These are phyloP conservation scores for Telmatherina bonti DNA, from an alignment of 2,797 vertebrate genomes.

Conservation along the genomic window DNA sequence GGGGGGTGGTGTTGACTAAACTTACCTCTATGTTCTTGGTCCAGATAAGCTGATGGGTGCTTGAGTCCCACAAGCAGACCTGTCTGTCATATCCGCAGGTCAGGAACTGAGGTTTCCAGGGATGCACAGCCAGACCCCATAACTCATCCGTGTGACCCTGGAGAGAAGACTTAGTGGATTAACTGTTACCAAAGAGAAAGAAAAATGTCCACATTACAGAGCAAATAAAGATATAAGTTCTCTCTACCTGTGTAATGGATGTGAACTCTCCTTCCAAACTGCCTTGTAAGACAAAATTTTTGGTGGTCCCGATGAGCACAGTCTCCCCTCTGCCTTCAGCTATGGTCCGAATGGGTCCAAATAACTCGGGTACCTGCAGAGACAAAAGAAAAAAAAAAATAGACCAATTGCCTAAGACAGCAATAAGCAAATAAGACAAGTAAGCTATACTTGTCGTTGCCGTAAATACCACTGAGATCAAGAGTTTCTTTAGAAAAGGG, in stretches of 20 bases:
- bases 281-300: conserved; percentile 94
- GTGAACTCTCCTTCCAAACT: conserved; percentile 91
- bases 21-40: conserved; percentile 92
- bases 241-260: conserved; percentile 92
- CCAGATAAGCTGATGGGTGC: conserved; percentile 92
- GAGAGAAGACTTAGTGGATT: not conserved
- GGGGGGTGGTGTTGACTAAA: conserved; percentile 60
- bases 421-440: no score
- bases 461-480: conserved; percentile 23
- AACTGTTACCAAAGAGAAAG: no score
- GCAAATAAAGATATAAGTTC: not conserved
- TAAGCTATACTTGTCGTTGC: conserved; percentile 11
- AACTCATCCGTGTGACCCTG: conserved; percentile 97
- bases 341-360: conserved; percentile 94
- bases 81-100: conserved; percentile 95
- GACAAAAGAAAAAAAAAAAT: no score
- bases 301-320: conserved; percentile 95
- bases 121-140: conserved; percentile 95
- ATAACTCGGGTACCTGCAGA: conserved; percentile 93
- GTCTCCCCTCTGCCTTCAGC: conserved; percentile 93
- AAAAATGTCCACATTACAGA: not conserved
- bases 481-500: conserved; percentile 34
- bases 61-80: conserved; percentile 93
- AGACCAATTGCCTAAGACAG: no score
- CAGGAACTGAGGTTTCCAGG: conserved; percentile 91